These are phyloP conservation scores for Gobio occitaniae DNA, from an alignment of 2,797 vertebrate species.

Conservation along the genomic window DNA sequence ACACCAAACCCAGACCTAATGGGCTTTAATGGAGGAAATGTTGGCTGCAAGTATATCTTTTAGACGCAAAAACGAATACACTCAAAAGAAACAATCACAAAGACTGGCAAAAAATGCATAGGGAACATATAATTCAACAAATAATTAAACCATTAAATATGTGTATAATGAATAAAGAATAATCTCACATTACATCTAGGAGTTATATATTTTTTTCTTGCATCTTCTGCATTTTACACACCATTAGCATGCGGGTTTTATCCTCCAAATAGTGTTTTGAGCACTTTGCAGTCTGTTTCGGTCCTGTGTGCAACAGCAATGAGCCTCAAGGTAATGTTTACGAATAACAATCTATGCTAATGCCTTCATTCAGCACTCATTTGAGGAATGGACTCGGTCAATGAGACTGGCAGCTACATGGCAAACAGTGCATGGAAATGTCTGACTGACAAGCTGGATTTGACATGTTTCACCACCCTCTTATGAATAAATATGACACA, in stretches of 20 bases:
- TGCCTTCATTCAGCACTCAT: slow-evolving; percentile 4
- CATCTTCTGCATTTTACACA: background rate
- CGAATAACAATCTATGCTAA: slow-evolving; percentile 32
- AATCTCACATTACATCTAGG: background rate
- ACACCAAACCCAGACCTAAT: slow-evolving; percentile 66
- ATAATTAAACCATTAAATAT: background rate
- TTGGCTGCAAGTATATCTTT: background rate
- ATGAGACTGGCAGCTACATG: slow-evolving; percentile 38
- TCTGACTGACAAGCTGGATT: slow-evolving; percentile 31
- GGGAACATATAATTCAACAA: background rate
- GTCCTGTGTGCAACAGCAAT: background rate
- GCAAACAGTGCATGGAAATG: slow-evolving; percentile 8
- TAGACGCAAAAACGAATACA: background rate
- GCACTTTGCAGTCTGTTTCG: background rate
- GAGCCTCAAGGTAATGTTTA: background rate
- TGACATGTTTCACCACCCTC: slow-evolving; percentile 28
- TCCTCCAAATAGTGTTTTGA: background rate
- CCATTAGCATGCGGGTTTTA: background rate
- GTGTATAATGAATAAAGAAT: background rate
- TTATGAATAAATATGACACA: slow-evolving; percentile 32
- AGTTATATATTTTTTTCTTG: background rate
- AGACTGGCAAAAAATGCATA: background rate
- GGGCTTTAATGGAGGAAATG: slow-evolving; percentile 4
- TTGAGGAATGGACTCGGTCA: slow-evolving; percentile 16
- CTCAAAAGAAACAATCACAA: slow-evolving; percentile 2